These are phyloP conservation scores for Folsomia candida DNA, from an alignment of 2,888 invertebrate species.

Conservation along the genomic window DNA sequence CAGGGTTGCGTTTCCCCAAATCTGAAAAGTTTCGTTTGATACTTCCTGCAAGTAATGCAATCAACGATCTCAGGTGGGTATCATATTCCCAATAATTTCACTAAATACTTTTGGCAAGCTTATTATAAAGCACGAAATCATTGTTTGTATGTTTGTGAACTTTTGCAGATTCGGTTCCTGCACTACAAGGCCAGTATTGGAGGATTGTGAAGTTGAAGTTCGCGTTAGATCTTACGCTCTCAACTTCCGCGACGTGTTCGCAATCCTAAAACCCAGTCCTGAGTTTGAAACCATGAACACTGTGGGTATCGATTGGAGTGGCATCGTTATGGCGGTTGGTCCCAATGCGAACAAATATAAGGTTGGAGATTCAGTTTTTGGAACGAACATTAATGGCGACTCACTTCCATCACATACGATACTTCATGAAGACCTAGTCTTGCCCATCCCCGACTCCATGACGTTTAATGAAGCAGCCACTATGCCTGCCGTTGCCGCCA, in stretches of 20 bases:
- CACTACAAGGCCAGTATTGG: not conserved
- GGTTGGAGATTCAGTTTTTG: constrained; percentile 28
- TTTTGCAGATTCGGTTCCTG: not conserved
- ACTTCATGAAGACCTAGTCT: constrained; percentile 8
- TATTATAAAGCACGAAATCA: too few species aligned
- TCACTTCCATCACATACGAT: constrained; percentile 26
- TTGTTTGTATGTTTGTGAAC: not conserved
- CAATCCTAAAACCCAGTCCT: constrained; percentile 23
- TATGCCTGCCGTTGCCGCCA: constrained; percentile 25
- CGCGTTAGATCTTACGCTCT: constrained; percentile 27
- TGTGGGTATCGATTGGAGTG: constrained; percentile 30
- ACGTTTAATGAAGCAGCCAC: constrained; percentile 27
- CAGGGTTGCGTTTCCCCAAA: constrained; percentile 21
- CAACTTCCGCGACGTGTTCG: constrained; percentile 29
- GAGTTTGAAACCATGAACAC: constrained; percentile 21
- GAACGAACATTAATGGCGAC: constrained; percentile 1
- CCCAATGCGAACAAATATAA: constrained; percentile 4
- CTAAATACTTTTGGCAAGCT: not conserved
- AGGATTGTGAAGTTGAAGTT: constrained; percentile 21
- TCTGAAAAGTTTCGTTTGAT: constrained; percentile 13
- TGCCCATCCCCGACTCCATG: constrained; percentile 14
- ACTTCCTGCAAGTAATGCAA: constrained; percentile 14
- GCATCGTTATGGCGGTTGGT: constrained; percentile 18
- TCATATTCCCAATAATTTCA: too few species aligned
- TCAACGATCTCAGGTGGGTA: constrained; percentile 3